Evolutionary conservation across 2,888 invertebrate species (phyloP), one percentile per base, ranked within the genome.

Genomic region (Acanthococcus lagerstroemiae): DNA sequence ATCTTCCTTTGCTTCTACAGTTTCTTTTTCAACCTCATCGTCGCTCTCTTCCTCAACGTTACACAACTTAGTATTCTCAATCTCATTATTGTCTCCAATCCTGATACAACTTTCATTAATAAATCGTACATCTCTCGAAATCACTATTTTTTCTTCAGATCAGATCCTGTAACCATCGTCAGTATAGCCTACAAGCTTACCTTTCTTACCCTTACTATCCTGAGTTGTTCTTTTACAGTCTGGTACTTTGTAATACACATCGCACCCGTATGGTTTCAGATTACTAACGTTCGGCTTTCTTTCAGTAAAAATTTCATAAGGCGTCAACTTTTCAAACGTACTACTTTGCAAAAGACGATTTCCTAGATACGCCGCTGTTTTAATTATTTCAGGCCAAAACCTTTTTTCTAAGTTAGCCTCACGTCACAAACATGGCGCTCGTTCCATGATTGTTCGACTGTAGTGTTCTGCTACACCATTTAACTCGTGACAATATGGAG

Each of bases 201-300:
- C 56, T 27, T 19, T n/a, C 9, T 27, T 21, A 25, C n/a, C 56
- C 17, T 56, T 56, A n/a, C 30, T 7, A 17, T 56, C 56, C 25
- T 12, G 21, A n/a, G 30, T 67, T 69, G 65, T 71, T 69, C 72
- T 71, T 67, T 60, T 63, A 25, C 57, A 68, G 67, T 73, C 72
- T 6, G 73, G 72, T 26, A 72, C 55, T 54, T 71, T 69, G 2
- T 72, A 72, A 70, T 69, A 72, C 9, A 72, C 71, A 69, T 55
- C 72, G 69, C 72, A 72, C 71, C 71, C 71, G 72, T 19, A 73
- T 70, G 57, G 70, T 71, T 70, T 71, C 72, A 27, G 66, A 71
- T 21, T 71, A 17, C 6, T 71, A 71, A 70, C 72, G 72, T 19
- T 72, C 56, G 58, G 73, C 55, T 19, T 68, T 71, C 73, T 75